Evolutionary conservation across 2,797 vertebrate genomes (phyloP).

Genomic region (Salarias fasciatus): DNA sequence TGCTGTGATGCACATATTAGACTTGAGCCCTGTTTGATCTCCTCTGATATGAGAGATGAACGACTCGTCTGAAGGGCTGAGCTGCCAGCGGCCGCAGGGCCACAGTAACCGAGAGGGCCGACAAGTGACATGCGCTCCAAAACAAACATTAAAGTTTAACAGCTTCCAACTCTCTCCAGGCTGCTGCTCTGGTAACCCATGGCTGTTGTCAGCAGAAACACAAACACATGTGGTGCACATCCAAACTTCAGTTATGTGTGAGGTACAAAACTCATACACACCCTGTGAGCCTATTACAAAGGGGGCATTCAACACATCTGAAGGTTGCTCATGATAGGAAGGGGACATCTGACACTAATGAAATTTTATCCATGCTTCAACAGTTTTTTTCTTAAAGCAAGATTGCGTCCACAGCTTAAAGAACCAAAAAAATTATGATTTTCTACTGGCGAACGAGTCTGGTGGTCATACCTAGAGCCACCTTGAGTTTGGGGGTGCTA

Average conservation of each 20-base stretch:
- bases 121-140: conserved; percentile 61
- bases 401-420: conserved; percentile 38
- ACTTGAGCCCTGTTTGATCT: conserved; percentile 52
- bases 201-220: conserved; percentile 47
- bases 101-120: conserved; percentile 52
- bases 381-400: conserved; percentile 36
- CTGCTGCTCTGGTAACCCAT: conserved; percentile 62
- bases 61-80: conserved; percentile 20
- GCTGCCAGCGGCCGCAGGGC: conserved; percentile 37
- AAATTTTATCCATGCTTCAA: conserved; percentile 69
- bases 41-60: conserved; percentile 29
- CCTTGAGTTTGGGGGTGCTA: too few relatives aligned
- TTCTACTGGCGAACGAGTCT: too few relatives aligned
- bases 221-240: conserved; percentile 24
- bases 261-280: conserved; percentile 4
- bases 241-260: not conserved
- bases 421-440: too few relatives aligned
- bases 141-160: conserved; percentile 82
- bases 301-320: conserved; percentile 36
- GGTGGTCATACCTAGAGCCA: too few relatives aligned
- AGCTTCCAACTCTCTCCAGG: conserved; percentile 45
- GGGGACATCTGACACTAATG: conserved; percentile 48
- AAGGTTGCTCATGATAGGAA: conserved; percentile 57
- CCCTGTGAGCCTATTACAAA: conserved; percentile 28
- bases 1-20: conserved; percentile 11